A percentile compares a stretch with the other conserved stretches of the same genome.
Evolutionary conservation across 1,140 invertebrate genomes (phyloP).

Genomic region (Trinorchestia longiramus): DNA sequence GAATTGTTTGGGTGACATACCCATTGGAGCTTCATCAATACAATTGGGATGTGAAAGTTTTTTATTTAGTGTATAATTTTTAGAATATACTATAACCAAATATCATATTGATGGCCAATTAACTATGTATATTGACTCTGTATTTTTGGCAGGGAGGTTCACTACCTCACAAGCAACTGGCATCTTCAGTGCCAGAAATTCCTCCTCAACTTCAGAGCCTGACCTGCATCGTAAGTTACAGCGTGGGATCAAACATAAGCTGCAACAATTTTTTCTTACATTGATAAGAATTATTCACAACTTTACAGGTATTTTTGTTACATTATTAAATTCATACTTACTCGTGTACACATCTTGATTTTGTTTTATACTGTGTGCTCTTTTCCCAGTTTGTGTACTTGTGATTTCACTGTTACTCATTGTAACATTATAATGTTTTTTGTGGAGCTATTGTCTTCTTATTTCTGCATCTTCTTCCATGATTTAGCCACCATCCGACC

Average conservation of each 20-base stretch:
- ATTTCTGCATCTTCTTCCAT: neutral
- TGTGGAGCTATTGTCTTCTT: neutral
- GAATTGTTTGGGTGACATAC: too few species aligned
- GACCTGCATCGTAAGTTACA: neutral
- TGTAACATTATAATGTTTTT: neutral
- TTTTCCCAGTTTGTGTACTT: neutral
- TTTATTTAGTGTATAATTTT: neutral
- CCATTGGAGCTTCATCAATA: too few species aligned
- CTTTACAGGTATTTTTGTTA: neutral
- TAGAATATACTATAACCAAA: neutral
- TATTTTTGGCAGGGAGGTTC: neutral
- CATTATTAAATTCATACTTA: too few species aligned
- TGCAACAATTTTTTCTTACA: neutral
- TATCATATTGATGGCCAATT: neutral
- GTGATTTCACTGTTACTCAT: neutral
- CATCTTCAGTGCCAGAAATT: neutral
- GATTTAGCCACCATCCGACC: constrained; percentile 78
- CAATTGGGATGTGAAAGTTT: too few species aligned
- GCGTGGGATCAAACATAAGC: neutral
- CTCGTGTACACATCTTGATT: too few species aligned
- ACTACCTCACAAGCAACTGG: neutral
- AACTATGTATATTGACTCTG: neutral
- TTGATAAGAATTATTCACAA: neutral
- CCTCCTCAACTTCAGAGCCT: neutral
- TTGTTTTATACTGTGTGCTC: neutral